These are phyloP conservation scores for Actinopyga echinites DNA, from an alignment of 53 echinoderm and acorn worm genomes.

Conservation along the genomic window DNA sequence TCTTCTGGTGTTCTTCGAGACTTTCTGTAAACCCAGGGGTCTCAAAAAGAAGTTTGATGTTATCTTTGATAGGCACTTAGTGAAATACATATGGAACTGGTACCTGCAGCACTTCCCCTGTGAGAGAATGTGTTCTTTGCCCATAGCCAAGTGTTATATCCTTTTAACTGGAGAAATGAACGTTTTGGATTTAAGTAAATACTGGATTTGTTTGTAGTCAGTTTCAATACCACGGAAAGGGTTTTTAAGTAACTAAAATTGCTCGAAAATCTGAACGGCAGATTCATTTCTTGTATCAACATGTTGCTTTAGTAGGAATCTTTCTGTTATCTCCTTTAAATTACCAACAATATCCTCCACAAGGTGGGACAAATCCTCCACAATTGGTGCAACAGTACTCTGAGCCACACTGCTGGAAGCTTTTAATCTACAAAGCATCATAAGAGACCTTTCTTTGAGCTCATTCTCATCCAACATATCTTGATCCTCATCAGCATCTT, in stretches of 20 bases:
- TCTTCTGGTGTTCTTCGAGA: neutral
- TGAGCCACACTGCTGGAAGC: neutral
- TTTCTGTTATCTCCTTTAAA: neutral
- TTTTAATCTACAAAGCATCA: no score
- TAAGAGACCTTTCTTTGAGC: no score
- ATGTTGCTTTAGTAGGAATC: neutral
- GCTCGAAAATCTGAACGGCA: neutral
- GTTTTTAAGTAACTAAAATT: neutral
- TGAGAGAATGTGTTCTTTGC: neutral
- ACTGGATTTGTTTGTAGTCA: neutral
- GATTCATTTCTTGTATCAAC: constrained; percentile 1
- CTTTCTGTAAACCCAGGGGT: neutral
- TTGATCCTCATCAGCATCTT: no score
- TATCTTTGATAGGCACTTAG: neutral
- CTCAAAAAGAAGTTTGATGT: neutral
- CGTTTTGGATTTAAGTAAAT: neutral
- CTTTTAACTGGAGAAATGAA: neutral
- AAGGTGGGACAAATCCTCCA: neutral
- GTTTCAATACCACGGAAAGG: neutral
- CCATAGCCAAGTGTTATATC: neutral
- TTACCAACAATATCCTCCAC: neutral
- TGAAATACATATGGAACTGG: neutral
- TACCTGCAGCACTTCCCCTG: neutral
- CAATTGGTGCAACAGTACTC: neutral
- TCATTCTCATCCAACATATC: no score